phyloP scores from a whole-genome alignment of 2,888 invertebrate genomes.

The Nasonia oneida region DNA sequence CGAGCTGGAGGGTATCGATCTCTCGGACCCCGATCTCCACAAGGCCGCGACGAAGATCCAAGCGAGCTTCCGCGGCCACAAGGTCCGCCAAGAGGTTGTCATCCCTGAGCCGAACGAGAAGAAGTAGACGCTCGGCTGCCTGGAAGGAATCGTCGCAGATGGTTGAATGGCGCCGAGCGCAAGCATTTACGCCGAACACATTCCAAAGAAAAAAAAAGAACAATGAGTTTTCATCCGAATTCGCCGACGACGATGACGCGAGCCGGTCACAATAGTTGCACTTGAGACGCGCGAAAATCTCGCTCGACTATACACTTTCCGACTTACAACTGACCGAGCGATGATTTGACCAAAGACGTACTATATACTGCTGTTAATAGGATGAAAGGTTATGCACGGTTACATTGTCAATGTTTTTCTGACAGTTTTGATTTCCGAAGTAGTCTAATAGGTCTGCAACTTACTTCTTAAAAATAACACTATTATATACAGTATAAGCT shows the following conservation, averaged over 20 bases:
- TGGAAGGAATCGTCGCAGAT: not conserved
- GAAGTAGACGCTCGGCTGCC: conserved; percentile 65
- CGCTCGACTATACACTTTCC: not conserved
- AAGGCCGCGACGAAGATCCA: conserved; percentile 96
- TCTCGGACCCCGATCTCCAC: conserved; percentile 91
- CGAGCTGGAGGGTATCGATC: conserved; percentile 90
- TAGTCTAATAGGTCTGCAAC: not conserved
- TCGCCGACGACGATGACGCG: conserved; percentile 14
- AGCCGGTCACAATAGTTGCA: conserved; percentile 2
- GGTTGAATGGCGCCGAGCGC: conserved; percentile 44
- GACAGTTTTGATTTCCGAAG: not conserved
- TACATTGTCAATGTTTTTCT: conserved; percentile 6
- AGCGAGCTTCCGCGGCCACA: conserved; percentile 94
- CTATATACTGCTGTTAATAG: not conserved
- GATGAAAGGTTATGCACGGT: not conserved
- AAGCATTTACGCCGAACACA: conserved; percentile 35
- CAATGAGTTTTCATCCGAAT: conserved; percentile 34
- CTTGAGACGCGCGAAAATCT: conserved; percentile 9
- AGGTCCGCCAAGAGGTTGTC: conserved; percentile 87
- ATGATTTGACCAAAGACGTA: not conserved
- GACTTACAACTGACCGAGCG: not conserved
- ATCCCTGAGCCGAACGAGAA: conserved; percentile 66
- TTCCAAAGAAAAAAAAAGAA: conserved; percentile 26
- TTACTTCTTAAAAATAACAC: not conserved
- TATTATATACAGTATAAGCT: not conserved